Percentiles rank a stretch among this genome's conserved stretches.
Evolutionary conservation across 53 echinoderm and acorn worm genomes (phyloP).

Genomic region (Zoroaster sp.): DNA sequence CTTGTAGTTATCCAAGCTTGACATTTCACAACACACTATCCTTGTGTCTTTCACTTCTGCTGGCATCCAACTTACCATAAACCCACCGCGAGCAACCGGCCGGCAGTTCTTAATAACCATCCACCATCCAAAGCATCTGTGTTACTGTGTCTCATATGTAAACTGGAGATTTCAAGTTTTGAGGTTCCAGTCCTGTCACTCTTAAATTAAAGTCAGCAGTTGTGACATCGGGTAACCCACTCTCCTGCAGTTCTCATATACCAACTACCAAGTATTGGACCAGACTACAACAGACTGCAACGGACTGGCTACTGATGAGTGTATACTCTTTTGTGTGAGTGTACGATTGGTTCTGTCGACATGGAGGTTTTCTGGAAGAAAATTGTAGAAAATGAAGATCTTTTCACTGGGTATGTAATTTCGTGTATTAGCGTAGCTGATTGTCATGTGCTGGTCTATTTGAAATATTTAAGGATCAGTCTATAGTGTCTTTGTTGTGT

Average conservation of each 20-base stretch:
- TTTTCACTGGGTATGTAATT: conserved; percentile 88
- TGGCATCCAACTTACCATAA: background rate
- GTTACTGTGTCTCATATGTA: background rate
- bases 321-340: background rate
- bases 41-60: conserved; percentile 19
- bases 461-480: background rate
- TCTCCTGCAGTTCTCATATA: background rate
- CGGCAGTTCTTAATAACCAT: background rate
- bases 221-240: background rate
- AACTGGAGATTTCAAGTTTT: background rate
- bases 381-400: conserved; percentile 96
- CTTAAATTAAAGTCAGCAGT: background rate
- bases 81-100: background rate
- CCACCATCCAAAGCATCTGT: background rate
- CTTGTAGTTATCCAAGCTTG: conserved; percentile 3
- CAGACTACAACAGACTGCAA: background rate
- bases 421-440: background rate
- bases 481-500: background rate
- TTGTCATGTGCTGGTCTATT: background rate
- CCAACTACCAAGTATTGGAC: background rate
- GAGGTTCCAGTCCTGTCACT: background rate
- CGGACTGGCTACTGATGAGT: background rate
- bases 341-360: background rate
- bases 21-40: conserved; percentile 8
- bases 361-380: conserved; percentile 99